Evolutionary conservation across 1,140 invertebrate species (phyloP), one percentile per base, ranked within the genome.

Genomic region (Ceratitis capitata): DNA sequence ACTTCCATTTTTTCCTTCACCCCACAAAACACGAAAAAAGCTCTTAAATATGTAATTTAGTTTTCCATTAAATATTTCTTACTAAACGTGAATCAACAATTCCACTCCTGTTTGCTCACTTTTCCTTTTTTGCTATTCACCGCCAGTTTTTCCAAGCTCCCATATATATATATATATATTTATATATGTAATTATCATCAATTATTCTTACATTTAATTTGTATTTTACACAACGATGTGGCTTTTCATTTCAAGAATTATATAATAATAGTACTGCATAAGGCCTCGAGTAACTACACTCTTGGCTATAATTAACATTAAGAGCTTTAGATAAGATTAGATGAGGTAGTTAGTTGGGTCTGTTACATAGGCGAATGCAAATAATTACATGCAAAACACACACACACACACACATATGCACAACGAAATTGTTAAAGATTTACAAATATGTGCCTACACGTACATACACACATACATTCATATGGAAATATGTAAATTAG

Each of bases 261-360:
- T 61, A n/a, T n/a, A n/a, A n/a, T 56, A 19, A 56, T 23, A 56
- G 69, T 9, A 69, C 14, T n/a, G 45, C 39, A 45, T n/a, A 7
- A 42, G 12, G 39, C n/a, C 19, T 3, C 69, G 45, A 45, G 69
- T 32, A 78, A 19, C 32, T 32, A 26, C 69, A 45, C 69, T 12
- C 39, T 78, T 45, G 69, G 12, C 39, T 78, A 23, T 78, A 78
- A 78, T 78, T 78, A 78, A 78, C 69, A 78, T 45, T 45, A 78
- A 78, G 39, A 45, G 69, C 69, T 78, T 78, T 45, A 45, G 69
- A 78, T 45, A 78, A 45, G 69, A 78, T 78, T 78, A 42, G 35
- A 19, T 35, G 19, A 35, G 35, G 39, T 78, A 78, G n/a, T 45
- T 45, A 6, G 45, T 45, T 45, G 19, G 45, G 69, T 78, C 35